phyloP scores from a whole-genome alignment of 2,113 vertebrate genomes.

The Spermophilus dauricus region DNA sequence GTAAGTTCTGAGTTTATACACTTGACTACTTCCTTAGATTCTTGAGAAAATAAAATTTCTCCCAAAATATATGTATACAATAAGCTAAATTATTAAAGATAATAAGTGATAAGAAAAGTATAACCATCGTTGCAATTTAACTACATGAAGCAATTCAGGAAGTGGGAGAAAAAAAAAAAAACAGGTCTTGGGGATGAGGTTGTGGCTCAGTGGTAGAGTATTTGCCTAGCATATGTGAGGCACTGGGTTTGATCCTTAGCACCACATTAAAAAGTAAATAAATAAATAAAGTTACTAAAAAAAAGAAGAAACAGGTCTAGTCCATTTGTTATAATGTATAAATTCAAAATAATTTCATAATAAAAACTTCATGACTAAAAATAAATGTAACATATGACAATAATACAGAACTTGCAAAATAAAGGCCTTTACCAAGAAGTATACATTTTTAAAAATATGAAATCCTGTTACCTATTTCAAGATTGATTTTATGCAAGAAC shows the following conservation, averaged over 20 bases:
- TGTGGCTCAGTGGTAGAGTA: too few relatives aligned
- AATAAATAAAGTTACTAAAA: too few relatives aligned
- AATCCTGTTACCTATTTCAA: background rate
- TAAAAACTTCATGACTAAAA: slow-evolving; percentile 49
- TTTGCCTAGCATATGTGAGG: too few relatives aligned
- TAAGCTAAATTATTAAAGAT: slow-evolving; percentile 21
- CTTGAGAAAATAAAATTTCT: background rate
- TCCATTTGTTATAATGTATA: background rate
- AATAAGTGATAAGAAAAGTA: background rate
- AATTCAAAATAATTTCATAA: slow-evolving; percentile 49
- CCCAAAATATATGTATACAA: slow-evolving; percentile 1
- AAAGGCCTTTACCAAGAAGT: slow-evolving; percentile 11
- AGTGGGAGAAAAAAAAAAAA: slow-evolving; percentile 7
- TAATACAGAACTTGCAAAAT: slow-evolving; percentile 56
- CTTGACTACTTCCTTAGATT: background rate
- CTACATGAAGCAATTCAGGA: slow-evolving; percentile 22
- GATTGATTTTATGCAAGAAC: slow-evolving; percentile 36
- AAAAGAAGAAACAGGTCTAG: background rate
- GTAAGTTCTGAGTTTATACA: background rate
- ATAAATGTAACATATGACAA: slow-evolving; percentile 24
- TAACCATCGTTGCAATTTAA: background rate
- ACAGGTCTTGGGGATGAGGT: background rate
- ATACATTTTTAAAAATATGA: slow-evolving; percentile 35
- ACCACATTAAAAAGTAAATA: too few relatives aligned
- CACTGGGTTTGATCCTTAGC: too few relatives aligned